Evolutionary conservation across 2,797 vertebrate species (phyloP), one percentile per base, ranked within the genome.

Genomic region (Clarias platycephalus): DNA sequence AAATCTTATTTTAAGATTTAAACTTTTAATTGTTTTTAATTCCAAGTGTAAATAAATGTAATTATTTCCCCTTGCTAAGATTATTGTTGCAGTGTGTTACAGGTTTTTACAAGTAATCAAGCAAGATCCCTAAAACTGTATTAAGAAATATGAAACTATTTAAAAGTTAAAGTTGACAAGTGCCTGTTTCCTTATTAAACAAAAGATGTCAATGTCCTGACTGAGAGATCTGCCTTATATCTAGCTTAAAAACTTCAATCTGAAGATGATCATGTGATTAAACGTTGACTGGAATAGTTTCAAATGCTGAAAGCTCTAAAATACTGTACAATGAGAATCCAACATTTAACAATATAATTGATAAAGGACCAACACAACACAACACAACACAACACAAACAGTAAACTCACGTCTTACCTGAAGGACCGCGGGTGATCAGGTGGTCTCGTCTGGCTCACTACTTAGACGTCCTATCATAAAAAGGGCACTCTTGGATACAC

Each of bases 391-490:
- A 37, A 37, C 37, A 16, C 2, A 55, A 24, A 62, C 75, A 16
- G 37, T 12, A 53, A 80, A 58, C 4, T 63, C 5, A 62, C 12
- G 34, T 81, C 86, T 86, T 86, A 88, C 89, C 87, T 88, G 31
- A 31, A 58, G 64, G 20, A 28, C 8, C 4, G 3, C 83, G 70
- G 79, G 58, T 34, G 31, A 37, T 57, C 79, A 10, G 31, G 57
- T 16, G 37, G 31, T 57, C 78, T 55, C 16, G 40, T 66, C 66
- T 15, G 53, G 80, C 66, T 22, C 5, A n/a, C 22, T 7, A 68
- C 40, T 83, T 57, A 6, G 57, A 16, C 75, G 26, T 28, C 83
- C 88, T 88, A 88, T 88, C 87, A 75, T 72, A 37, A 74, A 22
- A 37, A 34, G 57, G 24, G 40, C 37, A 72, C 70, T n/a, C 40